Evolutionary conservation across 2,888 invertebrate genomes (phyloP).

Genomic region (Zhengitettix transpicula): DNA sequence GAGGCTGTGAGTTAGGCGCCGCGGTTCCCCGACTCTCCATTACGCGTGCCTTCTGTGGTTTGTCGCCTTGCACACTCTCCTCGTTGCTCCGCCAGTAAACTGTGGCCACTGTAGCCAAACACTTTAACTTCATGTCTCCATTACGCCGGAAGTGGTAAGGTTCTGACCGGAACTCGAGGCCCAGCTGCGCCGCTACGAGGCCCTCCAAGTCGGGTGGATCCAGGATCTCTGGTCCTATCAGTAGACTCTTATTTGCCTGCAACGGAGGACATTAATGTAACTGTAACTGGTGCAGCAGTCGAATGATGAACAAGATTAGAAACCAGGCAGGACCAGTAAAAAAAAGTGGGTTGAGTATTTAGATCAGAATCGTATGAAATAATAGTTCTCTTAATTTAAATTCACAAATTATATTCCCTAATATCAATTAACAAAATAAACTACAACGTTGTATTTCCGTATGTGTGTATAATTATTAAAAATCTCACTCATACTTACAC

Average conservation of each 20-base stretch:
- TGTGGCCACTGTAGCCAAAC: conserved; percentile 71
- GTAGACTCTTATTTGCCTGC: conserved; percentile 33
- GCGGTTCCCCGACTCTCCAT: not conserved
- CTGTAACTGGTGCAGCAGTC: too few relatives aligned
- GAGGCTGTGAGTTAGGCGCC: not conserved
- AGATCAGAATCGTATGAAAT: too few relatives aligned
- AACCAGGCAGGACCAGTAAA: too few relatives aligned
- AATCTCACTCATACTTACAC: too few relatives aligned
- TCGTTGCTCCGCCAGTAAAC: conserved; percentile 78
- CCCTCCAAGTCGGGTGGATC: conserved; percentile 39
- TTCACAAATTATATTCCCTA: too few relatives aligned
- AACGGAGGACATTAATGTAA: not conserved
- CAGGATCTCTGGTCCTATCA: conserved; percentile 32
- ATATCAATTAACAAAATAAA: too few relatives aligned
- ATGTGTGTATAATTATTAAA: too few relatives aligned
- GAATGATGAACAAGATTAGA: too few relatives aligned
- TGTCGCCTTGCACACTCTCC: conserved; percentile 67
- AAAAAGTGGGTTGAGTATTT: too few relatives aligned
- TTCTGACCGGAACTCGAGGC: conserved; percentile 64
- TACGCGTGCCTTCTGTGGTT: conserved; percentile 52
- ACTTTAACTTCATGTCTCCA: conserved; percentile 79
- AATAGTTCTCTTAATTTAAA: too few relatives aligned
- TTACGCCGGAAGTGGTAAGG: conserved; percentile 53
- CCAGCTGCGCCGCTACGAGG: conserved; percentile 57
- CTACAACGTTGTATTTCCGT: too few relatives aligned